These are phyloP conservation scores for Gnathonemus echidnorhynchus DNA, from an alignment of 2,113 vertebrate species.

Conservation along the genomic window DNA sequence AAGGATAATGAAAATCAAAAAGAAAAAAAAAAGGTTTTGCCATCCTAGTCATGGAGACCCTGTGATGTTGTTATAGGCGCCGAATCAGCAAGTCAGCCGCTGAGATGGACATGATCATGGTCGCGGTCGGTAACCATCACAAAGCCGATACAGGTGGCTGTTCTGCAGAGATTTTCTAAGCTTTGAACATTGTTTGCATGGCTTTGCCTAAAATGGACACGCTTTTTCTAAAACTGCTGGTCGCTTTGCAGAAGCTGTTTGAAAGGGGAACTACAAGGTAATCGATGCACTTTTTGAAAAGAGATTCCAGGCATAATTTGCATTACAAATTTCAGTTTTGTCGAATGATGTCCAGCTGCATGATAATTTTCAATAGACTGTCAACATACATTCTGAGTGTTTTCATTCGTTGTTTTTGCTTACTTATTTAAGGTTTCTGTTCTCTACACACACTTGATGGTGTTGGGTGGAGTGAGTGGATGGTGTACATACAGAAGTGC, in stretches of 20 bases:
- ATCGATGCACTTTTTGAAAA: background rate
- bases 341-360: background rate
- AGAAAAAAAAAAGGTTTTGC: background rate
- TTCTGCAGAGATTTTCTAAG: background rate
- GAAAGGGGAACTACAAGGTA: background rate
- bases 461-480: background rate
- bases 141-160: background rate
- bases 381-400: background rate
- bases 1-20: background rate
- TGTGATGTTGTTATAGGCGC: background rate
- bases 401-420: background rate
- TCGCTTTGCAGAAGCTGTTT: background rate
- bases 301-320: background rate
- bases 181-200: background rate
- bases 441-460: background rate
- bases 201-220: background rate
- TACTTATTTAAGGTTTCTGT: background rate
- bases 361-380: background rate
- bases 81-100: background rate
- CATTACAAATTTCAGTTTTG: background rate
- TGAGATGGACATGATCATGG: background rate
- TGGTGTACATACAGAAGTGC: no score
- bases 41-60: background rate
- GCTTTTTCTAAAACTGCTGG: background rate
- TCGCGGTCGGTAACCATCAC: background rate